These are phyloP conservation scores for Crypturellus tataupa DNA, from an alignment of 2,797 vertebrate genomes.

Conservation along the genomic window DNA sequence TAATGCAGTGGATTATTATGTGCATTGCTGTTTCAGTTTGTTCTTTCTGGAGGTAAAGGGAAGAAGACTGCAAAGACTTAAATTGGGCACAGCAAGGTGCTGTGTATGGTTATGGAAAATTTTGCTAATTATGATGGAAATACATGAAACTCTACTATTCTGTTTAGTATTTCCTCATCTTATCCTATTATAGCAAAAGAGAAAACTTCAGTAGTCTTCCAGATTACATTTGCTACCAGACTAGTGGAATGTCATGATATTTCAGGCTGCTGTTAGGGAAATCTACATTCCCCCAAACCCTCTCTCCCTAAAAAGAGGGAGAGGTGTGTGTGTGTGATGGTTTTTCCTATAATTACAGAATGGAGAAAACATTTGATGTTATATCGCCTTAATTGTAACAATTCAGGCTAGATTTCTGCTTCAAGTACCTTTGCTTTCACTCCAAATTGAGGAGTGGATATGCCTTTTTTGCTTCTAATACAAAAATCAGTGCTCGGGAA, in stretches of 20 bases:
- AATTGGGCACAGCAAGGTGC: not conserved
- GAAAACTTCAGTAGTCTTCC: not conserved
- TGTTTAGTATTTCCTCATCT: not conserved
- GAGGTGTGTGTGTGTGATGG: too few relatives aligned
- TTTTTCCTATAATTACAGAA: not conserved
- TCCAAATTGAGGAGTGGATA: not conserved
- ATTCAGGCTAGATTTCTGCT: not conserved
- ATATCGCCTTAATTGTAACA: not conserved
- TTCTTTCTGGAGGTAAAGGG: not conserved
- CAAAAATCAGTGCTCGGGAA: not conserved
- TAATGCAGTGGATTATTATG: not conserved
- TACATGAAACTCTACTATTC: not conserved
- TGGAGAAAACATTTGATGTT: not conserved
- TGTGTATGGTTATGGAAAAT: not conserved
- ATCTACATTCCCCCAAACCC: not conserved
- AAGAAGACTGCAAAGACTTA: not conserved
- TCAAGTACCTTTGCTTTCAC: not conserved
- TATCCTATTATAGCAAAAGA: not conserved
- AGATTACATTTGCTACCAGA: not conserved
- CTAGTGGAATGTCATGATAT: accelerated
- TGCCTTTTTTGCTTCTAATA: not conserved
- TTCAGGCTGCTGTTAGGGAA: not conserved
- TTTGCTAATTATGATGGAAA: not conserved
- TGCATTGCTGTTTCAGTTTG: not conserved
- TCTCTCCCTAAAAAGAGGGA: not conserved